Percentiles rank a stretch among this genome's conserved stretches.
These are phyloP conservation scores for Congeria kusceri DNA, from an alignment of 2,888 invertebrate genomes.

Conservation along the genomic window DNA sequence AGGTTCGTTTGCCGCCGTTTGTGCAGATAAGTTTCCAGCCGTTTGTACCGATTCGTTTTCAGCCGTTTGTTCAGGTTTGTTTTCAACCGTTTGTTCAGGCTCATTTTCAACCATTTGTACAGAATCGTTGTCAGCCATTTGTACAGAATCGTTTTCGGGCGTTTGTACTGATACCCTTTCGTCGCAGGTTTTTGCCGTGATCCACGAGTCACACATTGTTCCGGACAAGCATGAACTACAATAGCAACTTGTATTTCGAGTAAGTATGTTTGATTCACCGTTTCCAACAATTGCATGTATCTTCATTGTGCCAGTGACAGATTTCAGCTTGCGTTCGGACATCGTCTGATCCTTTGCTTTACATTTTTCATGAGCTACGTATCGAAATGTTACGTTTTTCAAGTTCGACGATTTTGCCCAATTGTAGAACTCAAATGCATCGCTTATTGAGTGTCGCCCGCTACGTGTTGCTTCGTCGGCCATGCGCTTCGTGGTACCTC, in stretches of 20 bases:
- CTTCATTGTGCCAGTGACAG: constrained; percentile 27
- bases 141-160: no score
- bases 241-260: not conserved
- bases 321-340: not conserved
- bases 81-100: no score
- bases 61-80: no score
- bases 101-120: no score
- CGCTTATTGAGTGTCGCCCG: constrained; percentile 14
- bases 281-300: constrained; percentile 23
- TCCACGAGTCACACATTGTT: no score
- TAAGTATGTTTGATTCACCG: constrained; percentile 7
- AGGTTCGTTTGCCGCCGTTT: no score
- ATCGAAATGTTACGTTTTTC: constrained; percentile 14
- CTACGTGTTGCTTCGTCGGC: constrained; percentile 16
- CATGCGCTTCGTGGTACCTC: constrained; percentile 12
- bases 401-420: constrained; percentile 12
- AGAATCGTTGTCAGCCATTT: no score
- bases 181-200: no score
- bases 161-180: no score
- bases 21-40: no score
- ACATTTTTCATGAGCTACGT: not conserved
- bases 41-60: no score
- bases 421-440: constrained; percentile 19
- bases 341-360: not conserved
- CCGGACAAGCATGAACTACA: no score